Conservation (phyloP, 2,797 vertebrate genomes). For the Sitta carolinensis region DNA sequence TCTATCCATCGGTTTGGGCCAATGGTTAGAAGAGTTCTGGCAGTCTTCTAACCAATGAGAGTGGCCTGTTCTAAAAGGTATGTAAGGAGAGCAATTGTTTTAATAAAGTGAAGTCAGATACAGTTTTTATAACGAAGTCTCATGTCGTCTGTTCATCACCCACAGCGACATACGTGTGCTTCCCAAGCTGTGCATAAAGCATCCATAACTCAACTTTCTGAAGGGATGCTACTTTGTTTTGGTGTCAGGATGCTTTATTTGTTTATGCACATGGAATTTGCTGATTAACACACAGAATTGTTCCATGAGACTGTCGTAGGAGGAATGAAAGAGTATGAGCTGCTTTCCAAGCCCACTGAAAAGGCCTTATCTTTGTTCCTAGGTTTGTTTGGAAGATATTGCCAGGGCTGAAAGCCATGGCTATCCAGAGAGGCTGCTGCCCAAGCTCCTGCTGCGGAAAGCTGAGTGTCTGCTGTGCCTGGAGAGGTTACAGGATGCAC, state of each 20-base stretch:
- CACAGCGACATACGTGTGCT: too few relatives aligned
- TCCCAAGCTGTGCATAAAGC: neutral
- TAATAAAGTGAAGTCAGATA: too few relatives aligned
- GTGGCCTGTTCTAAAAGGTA: too few relatives aligned
- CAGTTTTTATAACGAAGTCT: too few relatives aligned
- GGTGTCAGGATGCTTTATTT: neutral
- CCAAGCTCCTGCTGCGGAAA: slow-evolving; percentile 84
- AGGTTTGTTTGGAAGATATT: slow-evolving; percentile 89
- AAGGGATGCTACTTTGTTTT: neutral
- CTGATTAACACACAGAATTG: neutral
- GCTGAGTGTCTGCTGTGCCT: slow-evolving; percentile 80
- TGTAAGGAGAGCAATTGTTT: too few relatives aligned
- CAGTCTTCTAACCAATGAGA: too few relatives aligned
- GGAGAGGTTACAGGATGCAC: slow-evolving; percentile 55
- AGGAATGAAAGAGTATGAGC: neutral
- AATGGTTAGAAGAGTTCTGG: too few relatives aligned
- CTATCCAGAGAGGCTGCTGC: slow-evolving; percentile 83
- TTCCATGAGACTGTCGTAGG: neutral
- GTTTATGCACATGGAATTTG: fast-evolving
- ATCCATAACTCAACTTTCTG: fast-evolving
- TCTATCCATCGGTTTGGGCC: too few relatives aligned
- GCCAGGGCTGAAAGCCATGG: slow-evolving; percentile 77
- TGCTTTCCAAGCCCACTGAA: neutral
- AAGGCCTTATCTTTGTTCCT: slow-evolving; percentile 10
- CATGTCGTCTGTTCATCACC: too few relatives aligned